Percentiles rank a stretch among this genome's conserved stretches.
Conservation (phyloP, 2,797 vertebrate species). For the Myotis vivesi region DNA sequence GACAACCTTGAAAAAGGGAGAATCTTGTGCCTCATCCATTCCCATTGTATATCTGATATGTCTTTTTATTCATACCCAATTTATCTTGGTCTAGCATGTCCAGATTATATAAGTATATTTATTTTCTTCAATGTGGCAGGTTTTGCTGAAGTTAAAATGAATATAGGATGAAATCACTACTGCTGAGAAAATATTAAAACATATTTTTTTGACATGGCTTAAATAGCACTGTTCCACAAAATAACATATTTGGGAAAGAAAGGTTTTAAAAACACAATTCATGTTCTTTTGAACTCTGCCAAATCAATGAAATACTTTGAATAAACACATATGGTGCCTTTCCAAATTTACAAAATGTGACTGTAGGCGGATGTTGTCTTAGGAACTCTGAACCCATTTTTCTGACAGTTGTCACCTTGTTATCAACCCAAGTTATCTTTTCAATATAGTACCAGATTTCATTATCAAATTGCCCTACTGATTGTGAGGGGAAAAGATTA, state of each 20-base stretch:
- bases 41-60: background rate
- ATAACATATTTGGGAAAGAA: background rate
- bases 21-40: background rate
- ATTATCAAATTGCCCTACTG: slow-evolving; percentile 5
- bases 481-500: background rate
- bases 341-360: background rate
- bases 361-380: background rate
- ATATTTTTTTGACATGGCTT: slow-evolving; percentile 7
- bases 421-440: background rate
- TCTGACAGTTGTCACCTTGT: background rate
- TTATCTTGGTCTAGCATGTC: background rate
- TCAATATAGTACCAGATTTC: background rate
- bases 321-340: background rate
- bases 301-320: slow-evolving; percentile 28
- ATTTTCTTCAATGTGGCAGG: background rate
- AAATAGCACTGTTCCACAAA: slow-evolving; percentile 12
- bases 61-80: background rate
- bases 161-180: slow-evolving; percentile 5
- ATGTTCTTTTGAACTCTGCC: background rate
- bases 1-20: background rate
- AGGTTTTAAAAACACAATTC: background rate
- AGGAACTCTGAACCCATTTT: background rate
- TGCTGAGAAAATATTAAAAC: slow-evolving; percentile 15
- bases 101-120: background rate
- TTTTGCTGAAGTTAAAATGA: slow-evolving; percentile 33